These are phyloP conservation scores for Dexiosoma caninum DNA, from an alignment of 2,888 invertebrate species.

Conservation along the genomic window DNA sequence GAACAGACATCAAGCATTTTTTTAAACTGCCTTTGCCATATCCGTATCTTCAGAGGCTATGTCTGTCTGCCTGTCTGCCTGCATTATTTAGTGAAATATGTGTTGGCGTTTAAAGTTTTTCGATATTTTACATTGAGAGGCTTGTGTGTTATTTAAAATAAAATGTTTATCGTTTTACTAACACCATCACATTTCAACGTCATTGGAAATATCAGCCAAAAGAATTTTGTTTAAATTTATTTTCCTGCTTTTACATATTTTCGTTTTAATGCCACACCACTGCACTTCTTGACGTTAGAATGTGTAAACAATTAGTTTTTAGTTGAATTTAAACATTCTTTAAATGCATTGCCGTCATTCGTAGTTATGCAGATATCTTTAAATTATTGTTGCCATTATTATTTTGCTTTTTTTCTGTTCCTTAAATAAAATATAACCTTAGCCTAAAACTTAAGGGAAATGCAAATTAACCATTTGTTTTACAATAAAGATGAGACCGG, in stretches of 20 bases:
- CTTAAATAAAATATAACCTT: too few relatives aligned
- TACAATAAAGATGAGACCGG: too few relatives aligned
- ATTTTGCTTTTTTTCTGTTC: too few relatives aligned
- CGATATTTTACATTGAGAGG: background rate
- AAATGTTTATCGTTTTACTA: slow-evolving; percentile 43
- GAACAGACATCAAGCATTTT: slow-evolving; percentile 5
- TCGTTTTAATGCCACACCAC: slow-evolving; percentile 9
- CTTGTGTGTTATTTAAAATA: slow-evolving; percentile 25
- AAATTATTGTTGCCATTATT: background rate
- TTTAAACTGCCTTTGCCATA: background rate
- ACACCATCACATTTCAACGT: slow-evolving; percentile 54
- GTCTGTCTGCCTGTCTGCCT: background rate
- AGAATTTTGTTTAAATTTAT: slow-evolving; percentile 42
- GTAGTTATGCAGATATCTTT: background rate
- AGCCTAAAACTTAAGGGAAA: too few relatives aligned
- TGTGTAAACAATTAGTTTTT: background rate
- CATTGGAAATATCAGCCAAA: slow-evolving; percentile 54
- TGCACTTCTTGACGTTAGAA: slow-evolving; percentile 42
- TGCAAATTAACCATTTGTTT: too few relatives aligned
- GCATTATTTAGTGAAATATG: background rate
- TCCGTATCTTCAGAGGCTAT: background rate
- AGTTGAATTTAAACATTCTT: slow-evolving; percentile 24
- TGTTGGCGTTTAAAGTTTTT: slow-evolving; percentile 35
- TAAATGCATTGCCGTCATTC: slow-evolving; percentile 20
- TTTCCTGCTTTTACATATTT: background rate